phyloP scores from a whole-genome alignment of 92 coral and sea anemone species.

The Bergia sp. region DNA sequence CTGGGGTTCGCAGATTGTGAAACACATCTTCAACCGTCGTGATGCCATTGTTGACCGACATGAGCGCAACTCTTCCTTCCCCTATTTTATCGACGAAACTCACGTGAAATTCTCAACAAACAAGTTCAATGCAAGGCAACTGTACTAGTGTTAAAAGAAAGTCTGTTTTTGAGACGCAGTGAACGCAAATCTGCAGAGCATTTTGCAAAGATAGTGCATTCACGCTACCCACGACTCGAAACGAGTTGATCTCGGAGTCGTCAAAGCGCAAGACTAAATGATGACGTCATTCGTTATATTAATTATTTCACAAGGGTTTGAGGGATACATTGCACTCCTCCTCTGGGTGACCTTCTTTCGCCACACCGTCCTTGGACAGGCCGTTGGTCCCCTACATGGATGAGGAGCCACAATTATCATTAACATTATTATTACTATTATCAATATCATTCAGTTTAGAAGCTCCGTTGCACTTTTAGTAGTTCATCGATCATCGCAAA shows the following conservation, averaged over 20 bases:
- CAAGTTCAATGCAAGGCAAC: slow-evolving; percentile 41
- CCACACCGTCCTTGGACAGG: too few relatives aligned
- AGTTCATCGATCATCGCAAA: too few relatives aligned
- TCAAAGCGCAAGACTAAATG: not conserved
- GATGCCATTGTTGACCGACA: slow-evolving; percentile 44
- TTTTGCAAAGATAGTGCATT: not conserved
- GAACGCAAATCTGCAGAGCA: slow-evolving; percentile 34
- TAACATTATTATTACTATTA: too few relatives aligned
- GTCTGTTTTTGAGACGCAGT: slow-evolving; percentile 46
- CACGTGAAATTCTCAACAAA: slow-evolving; percentile 55
- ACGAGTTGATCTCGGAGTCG: slow-evolving; percentile 5
- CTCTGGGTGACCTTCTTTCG: too few relatives aligned
- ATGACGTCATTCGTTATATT: slow-evolving; percentile 32
- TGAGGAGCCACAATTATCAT: too few relatives aligned
- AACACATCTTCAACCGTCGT: slow-evolving; percentile 26
- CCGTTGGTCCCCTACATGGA: too few relatives aligned
- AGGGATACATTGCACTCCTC: not conserved
- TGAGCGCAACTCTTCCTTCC: slow-evolving; percentile 44
- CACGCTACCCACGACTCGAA: not conserved
- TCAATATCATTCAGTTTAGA: too few relatives aligned
- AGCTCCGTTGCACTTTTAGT: too few relatives aligned
- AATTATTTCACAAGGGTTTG: not conserved
- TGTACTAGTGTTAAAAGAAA: not conserved
- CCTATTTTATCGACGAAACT: slow-evolving; percentile 46
- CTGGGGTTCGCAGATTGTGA: slow-evolving; percentile 25